These are phyloP conservation scores for Gymnoscopelus braueri DNA, from an alignment of 2,797 vertebrate species.

Conservation along the genomic window DNA sequence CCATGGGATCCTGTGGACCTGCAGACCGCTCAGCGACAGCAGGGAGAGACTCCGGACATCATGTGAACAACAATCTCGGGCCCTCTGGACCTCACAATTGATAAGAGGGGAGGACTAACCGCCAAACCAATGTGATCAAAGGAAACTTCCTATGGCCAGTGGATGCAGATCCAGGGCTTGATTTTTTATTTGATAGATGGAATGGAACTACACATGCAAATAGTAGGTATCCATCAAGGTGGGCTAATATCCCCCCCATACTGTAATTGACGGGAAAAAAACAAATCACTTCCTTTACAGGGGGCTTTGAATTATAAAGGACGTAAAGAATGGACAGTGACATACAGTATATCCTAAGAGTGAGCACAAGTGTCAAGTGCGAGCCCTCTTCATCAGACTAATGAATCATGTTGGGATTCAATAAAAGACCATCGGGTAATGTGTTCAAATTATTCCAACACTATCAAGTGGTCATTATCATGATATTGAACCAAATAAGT, in stretches of 20 bases:
- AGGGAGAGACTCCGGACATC: conserved; percentile 76
- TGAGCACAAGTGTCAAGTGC: conserved; percentile 21
- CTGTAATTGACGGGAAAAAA: no score
- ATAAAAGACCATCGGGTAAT: conserved; percentile 9
- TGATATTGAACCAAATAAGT: conserved; percentile 32
- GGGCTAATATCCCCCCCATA: no score
- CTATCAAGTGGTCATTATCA: conserved; percentile 29
- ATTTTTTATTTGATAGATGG: neutral
- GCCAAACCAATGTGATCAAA: neutral
- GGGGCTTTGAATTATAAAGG: neutral
- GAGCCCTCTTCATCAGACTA: conserved; percentile 12
- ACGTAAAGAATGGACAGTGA: conserved; percentile 15
- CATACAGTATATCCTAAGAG: conserved; percentile 6
- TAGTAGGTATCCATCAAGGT: no score
- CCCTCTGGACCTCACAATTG: conserved; percentile 45
- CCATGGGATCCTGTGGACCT: conserved; percentile 59
- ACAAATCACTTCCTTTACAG: no score
- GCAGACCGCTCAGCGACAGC: conserved; percentile 74
- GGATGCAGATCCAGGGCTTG: conserved; percentile 8
- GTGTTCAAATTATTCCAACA: conserved; percentile 5
- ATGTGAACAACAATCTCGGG: conserved; percentile 10
- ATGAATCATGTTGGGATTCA: conserved; percentile 27
- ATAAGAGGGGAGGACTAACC: conserved; percentile 14
- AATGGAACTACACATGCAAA: neutral
- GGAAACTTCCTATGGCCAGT: neutral